Base-by-base conservation (phyloP, 2,113 vertebrate species). In the Phoenicopterus ruber region DNA sequence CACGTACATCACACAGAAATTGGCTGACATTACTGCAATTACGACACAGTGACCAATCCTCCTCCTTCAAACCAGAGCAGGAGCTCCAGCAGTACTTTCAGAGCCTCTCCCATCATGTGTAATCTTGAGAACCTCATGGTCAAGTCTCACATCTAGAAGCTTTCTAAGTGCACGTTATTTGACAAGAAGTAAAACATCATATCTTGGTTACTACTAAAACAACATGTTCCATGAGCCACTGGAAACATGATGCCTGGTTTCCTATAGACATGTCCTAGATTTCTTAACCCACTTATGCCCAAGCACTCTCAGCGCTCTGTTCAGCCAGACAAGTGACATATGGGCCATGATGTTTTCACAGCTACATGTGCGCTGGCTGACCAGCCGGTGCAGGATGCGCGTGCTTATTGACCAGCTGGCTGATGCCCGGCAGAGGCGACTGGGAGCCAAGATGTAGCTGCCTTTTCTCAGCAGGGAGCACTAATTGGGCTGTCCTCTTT, bases 331-430 rank as follows among this genome's bases (percentile, higher is more conserved):
- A 34, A 74, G 22, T 34, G 69, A 74, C 89, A 95, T 82, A 67
- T 61, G 86, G 84, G 38, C 61, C 61, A 31, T 10, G 50, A 63
- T 6, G 11, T 22, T 89, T 80, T 36, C 84, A 38, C 42, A 38
- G 55, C 84, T 50, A 46, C 52, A 25, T 22, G 69, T 44, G 46
- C 38, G 50, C 55, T 0, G 1, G 50, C 38, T 58, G 80, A 58
- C 13, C 0, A 0, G 62, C 22, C 1, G 0, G 67, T 6, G 32
- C 19, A 44, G 83, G 61, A 44, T 38, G n/a, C 7, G 1, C 0
- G 0, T 4, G 17, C 34, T 86, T 69, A 34, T 11, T 89, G 50
- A 94, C 89, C 86, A 91, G 93, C 86, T 96, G 91, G 86, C 77
- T 84, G 80, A 66, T 71, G 69, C 38, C 55, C 8, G 6, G 80